A percentile compares a stretch with the other conserved stretches of the same genome.
Evolutionary conservation across 2,888 invertebrate species (phyloP).

Genomic region (Nomada goodeniana): DNA sequence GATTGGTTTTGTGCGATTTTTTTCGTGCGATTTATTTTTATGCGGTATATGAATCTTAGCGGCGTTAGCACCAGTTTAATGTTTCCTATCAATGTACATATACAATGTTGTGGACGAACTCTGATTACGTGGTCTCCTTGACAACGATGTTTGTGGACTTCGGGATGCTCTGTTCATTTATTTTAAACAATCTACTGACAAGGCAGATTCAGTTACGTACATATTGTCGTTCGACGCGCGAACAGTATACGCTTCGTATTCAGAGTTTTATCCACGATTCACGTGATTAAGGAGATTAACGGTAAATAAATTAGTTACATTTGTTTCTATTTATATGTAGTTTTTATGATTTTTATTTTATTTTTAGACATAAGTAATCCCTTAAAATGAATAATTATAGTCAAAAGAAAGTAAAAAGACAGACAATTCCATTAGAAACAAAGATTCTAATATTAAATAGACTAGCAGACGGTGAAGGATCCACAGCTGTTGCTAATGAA

Average conservation of each 20-base stretch:
- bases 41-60: no score
- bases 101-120: no score
- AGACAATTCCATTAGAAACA: constrained; percentile 56
- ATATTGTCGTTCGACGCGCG: no score
- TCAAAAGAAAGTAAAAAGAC: constrained; percentile 39
- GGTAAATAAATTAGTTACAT: neutral
- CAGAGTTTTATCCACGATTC: constrained; percentile 35
- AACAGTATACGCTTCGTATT: constrained; percentile 25
- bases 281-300: constrained; percentile 29
- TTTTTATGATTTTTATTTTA: neutral
- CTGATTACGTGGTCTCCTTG: no score
- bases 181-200: no score
- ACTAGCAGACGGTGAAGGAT: constrained; percentile 53
- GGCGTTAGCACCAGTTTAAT: no score
- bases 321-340: constrained; percentile 6
- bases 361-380: constrained; percentile 45
- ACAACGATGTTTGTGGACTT: no score
- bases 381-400: constrained; percentile 42
- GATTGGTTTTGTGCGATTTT: no score
- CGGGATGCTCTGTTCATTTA: no score
- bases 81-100: no score
- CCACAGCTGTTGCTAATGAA: constrained; percentile 56
- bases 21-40: no score
- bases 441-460: constrained; percentile 56
- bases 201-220: no score